Percentiles rank a stretch among this genome's conserved stretches.
These are phyloP conservation scores for Xylota segnis DNA, from an alignment of 2,888 invertebrate species.

Conservation along the genomic window DNA sequence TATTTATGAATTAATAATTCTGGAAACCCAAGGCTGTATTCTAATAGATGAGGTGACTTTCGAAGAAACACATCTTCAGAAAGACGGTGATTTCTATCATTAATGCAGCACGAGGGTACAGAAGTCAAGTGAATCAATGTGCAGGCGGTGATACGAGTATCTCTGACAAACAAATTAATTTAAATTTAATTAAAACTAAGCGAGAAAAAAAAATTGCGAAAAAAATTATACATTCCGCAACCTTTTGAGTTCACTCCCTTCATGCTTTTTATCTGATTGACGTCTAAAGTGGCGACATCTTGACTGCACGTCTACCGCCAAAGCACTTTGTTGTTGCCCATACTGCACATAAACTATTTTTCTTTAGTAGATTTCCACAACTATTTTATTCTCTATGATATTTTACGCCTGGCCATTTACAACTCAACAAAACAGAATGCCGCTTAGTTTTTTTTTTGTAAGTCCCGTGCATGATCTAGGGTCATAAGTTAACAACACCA, in stretches of 20 bases:
- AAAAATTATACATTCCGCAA: constrained; percentile 32
- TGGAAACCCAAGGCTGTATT: no score
- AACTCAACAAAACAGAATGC: constrained; percentile 56
- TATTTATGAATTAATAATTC: no score
- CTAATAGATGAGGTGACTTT: no score
- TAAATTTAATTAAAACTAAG: constrained; percentile 9
- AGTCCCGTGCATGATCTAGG: constrained; percentile 70
- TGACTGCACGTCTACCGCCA: constrained; percentile 70
- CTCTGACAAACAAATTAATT: constrained; percentile 7
- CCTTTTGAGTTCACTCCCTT: constrained; percentile 8
- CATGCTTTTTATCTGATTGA: constrained; percentile 60
- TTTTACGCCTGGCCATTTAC: constrained; percentile 66
- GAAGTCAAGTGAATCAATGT: no score
- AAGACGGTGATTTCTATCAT: no score
- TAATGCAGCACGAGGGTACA: no score
- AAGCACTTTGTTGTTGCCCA: constrained; percentile 21
- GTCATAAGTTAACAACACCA: constrained; percentile 76
- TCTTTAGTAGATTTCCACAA: constrained; percentile 34
- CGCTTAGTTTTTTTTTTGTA: constrained; percentile 41
- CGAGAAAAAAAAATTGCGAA: neutral
- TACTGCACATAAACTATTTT: constrained; percentile 57
- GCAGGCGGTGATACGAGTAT: no score
- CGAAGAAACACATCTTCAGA: no score
- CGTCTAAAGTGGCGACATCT: constrained; percentile 71
- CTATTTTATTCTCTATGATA: constrained; percentile 26